phyloP scores from a whole-genome alignment of 2,113 vertebrate species.

The Pteropus alecto region DNA sequence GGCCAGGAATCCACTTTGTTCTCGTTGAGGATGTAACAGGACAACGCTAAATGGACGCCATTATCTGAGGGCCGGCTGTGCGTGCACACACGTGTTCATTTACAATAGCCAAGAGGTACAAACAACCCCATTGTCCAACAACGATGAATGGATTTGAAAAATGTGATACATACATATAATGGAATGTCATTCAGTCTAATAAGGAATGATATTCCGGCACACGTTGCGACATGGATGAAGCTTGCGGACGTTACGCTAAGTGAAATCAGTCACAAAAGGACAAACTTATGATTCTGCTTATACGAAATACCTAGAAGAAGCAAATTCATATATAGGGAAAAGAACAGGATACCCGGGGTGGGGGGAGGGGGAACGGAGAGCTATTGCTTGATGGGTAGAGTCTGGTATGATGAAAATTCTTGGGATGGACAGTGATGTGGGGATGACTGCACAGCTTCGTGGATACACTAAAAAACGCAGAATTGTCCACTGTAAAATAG shows the following conservation, averaged over 20 bases:
- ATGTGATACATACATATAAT: fast-evolving
- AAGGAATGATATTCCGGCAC: not conserved
- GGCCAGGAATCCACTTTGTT: not conserved
- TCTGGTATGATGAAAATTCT: not conserved
- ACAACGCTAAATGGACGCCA: not conserved
- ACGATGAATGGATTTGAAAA: not conserved
- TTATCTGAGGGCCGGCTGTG: not conserved
- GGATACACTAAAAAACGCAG: not conserved
- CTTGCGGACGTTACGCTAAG: not conserved
- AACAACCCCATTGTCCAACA: not conserved
- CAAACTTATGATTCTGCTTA: fast-evolving
- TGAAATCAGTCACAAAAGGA: not conserved
- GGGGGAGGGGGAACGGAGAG: no score
- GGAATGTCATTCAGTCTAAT: not conserved
- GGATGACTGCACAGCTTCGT: no score
- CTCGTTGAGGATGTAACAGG: not conserved
- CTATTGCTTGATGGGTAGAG: not conserved
- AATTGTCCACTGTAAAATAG: fast-evolving
- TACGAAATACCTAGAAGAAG: not conserved
- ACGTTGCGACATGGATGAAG: not conserved
- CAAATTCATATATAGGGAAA: not conserved
- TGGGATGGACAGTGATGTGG: not conserved
- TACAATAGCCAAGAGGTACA: not conserved
- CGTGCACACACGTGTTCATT: fast-evolving
- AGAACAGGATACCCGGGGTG: not conserved